A percentile compares a stretch with the other conserved stretches of the same genome.
These are phyloP conservation scores for Alaudala cheleensis DNA, from an alignment of 2,113 vertebrate species.

Conservation along the genomic window DNA sequence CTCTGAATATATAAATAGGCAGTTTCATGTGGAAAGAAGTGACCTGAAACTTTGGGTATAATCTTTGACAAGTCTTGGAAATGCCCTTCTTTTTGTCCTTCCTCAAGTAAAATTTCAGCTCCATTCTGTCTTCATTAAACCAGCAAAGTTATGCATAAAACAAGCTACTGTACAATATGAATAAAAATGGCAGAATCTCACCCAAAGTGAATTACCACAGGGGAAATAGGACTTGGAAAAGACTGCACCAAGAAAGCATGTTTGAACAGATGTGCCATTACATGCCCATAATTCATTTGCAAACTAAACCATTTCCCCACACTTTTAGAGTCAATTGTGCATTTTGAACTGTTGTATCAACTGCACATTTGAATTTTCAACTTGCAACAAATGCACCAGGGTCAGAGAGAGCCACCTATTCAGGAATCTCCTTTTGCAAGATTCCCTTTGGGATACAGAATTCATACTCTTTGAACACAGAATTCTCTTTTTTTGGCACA, in stretches of 20 bases:
- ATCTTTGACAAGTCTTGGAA: neutral
- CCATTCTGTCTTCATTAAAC: neutral
- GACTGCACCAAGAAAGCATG: neutral
- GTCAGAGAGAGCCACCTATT: neutral
- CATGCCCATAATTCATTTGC: neutral
- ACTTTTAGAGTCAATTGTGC: conserved; percentile 10
- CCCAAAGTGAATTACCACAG: neutral
- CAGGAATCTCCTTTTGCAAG: neutral
- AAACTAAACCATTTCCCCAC: neutral
- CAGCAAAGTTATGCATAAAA: neutral
- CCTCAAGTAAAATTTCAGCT: neutral
- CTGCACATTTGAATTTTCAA: neutral
- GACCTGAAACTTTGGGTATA: neutral
- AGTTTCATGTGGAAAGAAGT: neutral
- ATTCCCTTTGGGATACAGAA: neutral
- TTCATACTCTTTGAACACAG: neutral
- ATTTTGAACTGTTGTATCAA: neutral
- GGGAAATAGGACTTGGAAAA: neutral
- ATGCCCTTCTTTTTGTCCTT: neutral
- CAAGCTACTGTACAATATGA: neutral
- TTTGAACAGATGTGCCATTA: conserved; percentile 2
- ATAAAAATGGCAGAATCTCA: conserved; percentile 16
- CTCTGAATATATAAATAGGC: neutral
- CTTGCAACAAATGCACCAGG: neutral
- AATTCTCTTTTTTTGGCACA: neutral